Conservation (phyloP, 2,888 invertebrate genomes). For the Trissolcus japonicus region DNA sequence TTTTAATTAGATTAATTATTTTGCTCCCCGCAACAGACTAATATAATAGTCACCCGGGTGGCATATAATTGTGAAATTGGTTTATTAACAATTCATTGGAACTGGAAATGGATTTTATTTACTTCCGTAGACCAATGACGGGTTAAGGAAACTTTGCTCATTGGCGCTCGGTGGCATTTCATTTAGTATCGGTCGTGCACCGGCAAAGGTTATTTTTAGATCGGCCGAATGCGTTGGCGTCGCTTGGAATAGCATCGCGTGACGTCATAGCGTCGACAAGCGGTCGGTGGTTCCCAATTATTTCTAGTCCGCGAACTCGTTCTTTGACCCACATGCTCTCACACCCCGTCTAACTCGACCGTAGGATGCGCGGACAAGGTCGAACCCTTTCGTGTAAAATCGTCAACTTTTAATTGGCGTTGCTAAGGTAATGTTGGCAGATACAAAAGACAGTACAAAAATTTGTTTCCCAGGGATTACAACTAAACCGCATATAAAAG, state of each 20-base stretch:
- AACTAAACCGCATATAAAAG: too few species aligned
- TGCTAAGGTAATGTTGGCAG: too few species aligned
- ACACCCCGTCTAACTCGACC: slow-evolving; percentile 2
- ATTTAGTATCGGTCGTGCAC: slow-evolving; percentile 57
- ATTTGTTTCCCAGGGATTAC: too few species aligned
- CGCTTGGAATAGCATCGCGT: slow-evolving; percentile 66
- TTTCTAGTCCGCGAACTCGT: slow-evolving; percentile 66
- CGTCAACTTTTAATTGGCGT: slow-evolving; percentile 2
- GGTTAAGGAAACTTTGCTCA: slow-evolving; percentile 29
- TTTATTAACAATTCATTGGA: too few species aligned
- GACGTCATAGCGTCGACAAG: slow-evolving; percentile 67
- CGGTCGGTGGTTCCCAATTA: slow-evolving; percentile 65
- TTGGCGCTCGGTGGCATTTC: slow-evolving; percentile 48
- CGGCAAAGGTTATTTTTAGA: slow-evolving; percentile 64
- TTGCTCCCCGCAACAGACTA: neutral
- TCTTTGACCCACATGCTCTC: slow-evolving; percentile 66
- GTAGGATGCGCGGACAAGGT: slow-evolving; percentile 51
- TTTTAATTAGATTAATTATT: neutral
- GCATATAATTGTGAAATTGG: too few species aligned
- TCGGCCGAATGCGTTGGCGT: slow-evolving; percentile 63
- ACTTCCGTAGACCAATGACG: slow-evolving; percentile 1
- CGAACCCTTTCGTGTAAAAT: slow-evolving; percentile 53
- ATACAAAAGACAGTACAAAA: too few species aligned
- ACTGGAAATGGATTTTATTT: neutral
- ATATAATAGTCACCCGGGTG: neutral